Conservation (phyloP, 1,140 invertebrate genomes). For the Cardiocondyla obscurior region DNA sequence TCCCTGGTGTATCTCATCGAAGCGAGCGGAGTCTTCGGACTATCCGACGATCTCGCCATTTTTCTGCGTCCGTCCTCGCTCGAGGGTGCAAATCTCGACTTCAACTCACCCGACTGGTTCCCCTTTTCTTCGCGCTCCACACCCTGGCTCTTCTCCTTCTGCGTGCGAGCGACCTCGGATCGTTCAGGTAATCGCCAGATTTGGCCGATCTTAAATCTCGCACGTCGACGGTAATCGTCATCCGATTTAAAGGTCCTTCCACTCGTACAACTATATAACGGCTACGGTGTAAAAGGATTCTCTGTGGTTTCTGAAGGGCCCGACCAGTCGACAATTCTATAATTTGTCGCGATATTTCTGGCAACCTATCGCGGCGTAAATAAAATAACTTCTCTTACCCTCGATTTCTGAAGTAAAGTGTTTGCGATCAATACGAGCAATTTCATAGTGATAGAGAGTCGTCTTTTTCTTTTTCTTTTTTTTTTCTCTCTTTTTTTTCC, state of each 20-base stretch:
- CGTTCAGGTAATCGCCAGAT: conserved; percentile 38
- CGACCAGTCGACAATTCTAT: background rate
- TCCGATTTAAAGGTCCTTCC: conserved; percentile 15
- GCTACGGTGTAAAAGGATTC: conserved; percentile 29
- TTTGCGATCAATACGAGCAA: conserved; percentile 19
- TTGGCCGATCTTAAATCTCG: conserved; percentile 39
- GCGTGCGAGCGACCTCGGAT: background rate
- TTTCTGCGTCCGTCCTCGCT: conserved; percentile 37
- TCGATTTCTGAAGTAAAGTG: background rate
- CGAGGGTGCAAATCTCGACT: conserved; percentile 34
- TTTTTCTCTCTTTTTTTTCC: background rate
- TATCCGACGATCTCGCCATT: conserved; percentile 44
- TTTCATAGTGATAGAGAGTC: background rate
- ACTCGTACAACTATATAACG: background rate
- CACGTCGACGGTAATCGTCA: conserved; percentile 46
- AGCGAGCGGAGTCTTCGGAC: conserved; percentile 8
- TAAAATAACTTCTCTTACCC: background rate
- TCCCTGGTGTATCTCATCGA: conserved; percentile 39
- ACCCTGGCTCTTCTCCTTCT: background rate
- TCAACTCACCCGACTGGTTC: background rate
- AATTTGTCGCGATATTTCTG: conserved; percentile 1
- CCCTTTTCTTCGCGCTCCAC: background rate
- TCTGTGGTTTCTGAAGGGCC: background rate
- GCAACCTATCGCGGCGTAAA: background rate
- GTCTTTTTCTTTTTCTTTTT: background rate